Base-by-base conservation (phyloP, 2,113 vertebrate genomes). In the Jaculus jaculus region DNA sequence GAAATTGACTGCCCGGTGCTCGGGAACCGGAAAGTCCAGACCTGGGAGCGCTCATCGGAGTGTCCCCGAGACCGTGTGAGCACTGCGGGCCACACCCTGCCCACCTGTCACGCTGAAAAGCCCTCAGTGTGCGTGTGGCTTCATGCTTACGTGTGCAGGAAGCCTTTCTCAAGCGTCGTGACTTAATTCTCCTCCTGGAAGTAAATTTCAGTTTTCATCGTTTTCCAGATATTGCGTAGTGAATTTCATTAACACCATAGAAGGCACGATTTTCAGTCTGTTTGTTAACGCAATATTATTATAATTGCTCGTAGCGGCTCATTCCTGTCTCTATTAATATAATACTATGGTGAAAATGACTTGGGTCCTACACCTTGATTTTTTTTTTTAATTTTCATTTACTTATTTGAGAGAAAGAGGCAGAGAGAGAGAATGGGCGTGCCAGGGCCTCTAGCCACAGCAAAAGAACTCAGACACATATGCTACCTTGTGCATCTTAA, bases 11-110 rank as follows among this genome's bases (percentile, higher is more conserved):
- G 90, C 72, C 47, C 95, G 7, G 91, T 82, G 58, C 93, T 68
- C 7, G 73, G 72, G 89, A 96, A 95, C 94, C 91, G 87, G 93
- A 91, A 87, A 85, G 96, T 84, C 89, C 91, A 89, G 94, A 71
- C 72, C 84, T 89, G 66, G 28, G 77, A 88, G 84, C 90, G 94
- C 96, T 72, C 80, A 66, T 39, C 87, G 68, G 75, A 28, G 93
- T 94, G 93, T 92, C 94, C 58, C 61, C 73, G 93, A 92, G 91
- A 92, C 91, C 81, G 84, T 89, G 73, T 7, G 54, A 54, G 28
- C 5, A 47, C 42, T 47, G 5, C 42, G 81, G 47, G 94, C 96
- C 97, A 96, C 97, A 66, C 97, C 97, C 94, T 93, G 74, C 39
- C 9, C 94, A 78, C 39, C 9, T 95, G 84, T 88, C 81, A 63